Evolutionary conservation across 2,113 vertebrate genomes (phyloP).

Genomic region (Orientallactaga bullata): DNA sequence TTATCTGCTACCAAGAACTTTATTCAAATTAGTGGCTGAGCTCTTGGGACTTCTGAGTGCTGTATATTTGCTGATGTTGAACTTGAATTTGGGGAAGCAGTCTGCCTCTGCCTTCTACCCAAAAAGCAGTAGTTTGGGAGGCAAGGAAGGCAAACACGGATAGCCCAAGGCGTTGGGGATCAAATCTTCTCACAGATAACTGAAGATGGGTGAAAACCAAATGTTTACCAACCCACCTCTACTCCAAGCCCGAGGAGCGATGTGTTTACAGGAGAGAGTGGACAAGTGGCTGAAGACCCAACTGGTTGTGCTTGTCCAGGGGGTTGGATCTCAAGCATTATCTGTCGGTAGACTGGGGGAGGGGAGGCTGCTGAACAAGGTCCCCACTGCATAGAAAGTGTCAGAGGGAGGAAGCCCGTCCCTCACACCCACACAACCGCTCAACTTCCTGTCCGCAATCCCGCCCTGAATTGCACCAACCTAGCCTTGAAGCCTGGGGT

Average conservation of each 20-base stretch:
- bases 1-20: neutral
- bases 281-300: neutral
- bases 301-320: neutral
- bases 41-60: neutral
- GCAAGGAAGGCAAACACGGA: neutral
- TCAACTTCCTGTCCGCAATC: constrained; percentile 84
- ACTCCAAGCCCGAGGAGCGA: neutral
- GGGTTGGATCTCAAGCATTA: neutral
- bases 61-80: neutral
- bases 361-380: constrained; percentile 33
- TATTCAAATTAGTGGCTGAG: neutral
- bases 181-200: neutral
- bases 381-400: constrained; percentile 54
- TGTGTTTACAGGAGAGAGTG: neutral
- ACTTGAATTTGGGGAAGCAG: neutral
- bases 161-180: neutral
- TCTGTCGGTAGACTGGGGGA: neutral
- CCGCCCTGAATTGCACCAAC: constrained; percentile 58
- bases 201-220: neutral
- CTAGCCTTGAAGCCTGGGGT: constrained; percentile 77
- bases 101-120: neutral
- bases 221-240: neutral
- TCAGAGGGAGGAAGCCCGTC: constrained; percentile 77
- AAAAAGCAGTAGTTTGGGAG: neutral
- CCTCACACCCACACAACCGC: constrained; percentile 64